These are phyloP conservation scores for Odontomachus brunneus DNA, from an alignment of 1,140 invertebrate genomes.

Conservation along the genomic window DNA sequence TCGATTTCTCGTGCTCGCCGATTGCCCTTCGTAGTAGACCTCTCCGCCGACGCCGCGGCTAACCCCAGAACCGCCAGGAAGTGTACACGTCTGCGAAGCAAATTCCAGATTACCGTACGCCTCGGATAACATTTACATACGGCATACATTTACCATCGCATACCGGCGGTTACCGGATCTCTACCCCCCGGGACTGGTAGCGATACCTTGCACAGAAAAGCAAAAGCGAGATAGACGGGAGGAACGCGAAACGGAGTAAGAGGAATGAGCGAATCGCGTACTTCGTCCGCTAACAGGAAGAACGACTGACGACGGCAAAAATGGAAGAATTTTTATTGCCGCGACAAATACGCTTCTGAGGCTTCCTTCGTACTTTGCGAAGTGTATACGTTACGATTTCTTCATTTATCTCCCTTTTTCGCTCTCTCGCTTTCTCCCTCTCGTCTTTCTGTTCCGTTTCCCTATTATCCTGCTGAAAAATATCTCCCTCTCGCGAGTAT, in stretches of 20 bases:
- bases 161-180: conserved; percentile 70
- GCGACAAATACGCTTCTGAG: conserved; percentile 61
- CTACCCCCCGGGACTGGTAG: conserved; percentile 20
- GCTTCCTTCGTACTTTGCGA: neutral
- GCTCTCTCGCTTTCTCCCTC: neutral
- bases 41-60: conserved; percentile 52
- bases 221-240: neutral
- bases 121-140: conserved; percentile 83
- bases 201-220: conserved; percentile 62
- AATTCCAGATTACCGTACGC: conserved; percentile 82
- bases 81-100: conserved; percentile 68
- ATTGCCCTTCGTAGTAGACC: conserved; percentile 70
- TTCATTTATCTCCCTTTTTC: neutral
- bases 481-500: neutral
- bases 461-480: neutral
- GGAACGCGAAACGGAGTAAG: conserved; percentile 5
- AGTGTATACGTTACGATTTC: conserved; percentile 16
- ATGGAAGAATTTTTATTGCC: conserved; percentile 71
- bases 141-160: conserved; percentile 76
- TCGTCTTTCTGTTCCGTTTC: neutral
- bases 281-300: conserved; percentile 17
- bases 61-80: conserved; percentile 71
- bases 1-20: conserved; percentile 53
- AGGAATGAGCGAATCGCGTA: conserved; percentile 2
- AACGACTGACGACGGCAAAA: conserved; percentile 58